Conservation (phyloP, 1,140 invertebrate genomes). For the Cyclargus thomasi region DNA sequence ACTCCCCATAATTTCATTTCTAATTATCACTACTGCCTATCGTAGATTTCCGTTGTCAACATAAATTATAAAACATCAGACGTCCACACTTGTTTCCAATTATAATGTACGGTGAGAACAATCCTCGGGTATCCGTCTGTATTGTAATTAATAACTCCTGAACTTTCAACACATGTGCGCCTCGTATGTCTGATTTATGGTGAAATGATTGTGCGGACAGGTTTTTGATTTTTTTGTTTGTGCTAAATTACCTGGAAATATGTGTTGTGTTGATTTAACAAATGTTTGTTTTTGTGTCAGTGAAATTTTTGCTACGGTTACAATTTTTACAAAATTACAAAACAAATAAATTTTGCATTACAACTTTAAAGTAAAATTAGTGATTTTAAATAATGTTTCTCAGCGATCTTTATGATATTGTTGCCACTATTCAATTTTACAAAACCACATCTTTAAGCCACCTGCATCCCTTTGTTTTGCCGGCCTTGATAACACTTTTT, state of each 20-base stretch:
- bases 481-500: neutral
- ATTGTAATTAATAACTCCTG: slow-evolving; percentile 57
- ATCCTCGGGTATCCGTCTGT: slow-evolving; percentile 49
- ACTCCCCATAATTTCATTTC: neutral
- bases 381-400: no score
- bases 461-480: neutral
- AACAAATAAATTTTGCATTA: no score
- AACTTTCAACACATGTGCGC: slow-evolving; percentile 54
- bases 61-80: slow-evolving; percentile 17
- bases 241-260: neutral
- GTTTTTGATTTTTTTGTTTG: slow-evolving; percentile 31
- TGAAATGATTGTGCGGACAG: slow-evolving; percentile 8
- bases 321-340: no score
- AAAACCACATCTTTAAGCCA: neutral
- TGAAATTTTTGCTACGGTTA: no score
- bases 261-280: neutral
- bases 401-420: no score
- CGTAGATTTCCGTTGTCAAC: slow-evolving; percentile 15
- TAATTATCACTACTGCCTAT: neutral
- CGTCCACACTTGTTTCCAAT: slow-evolving; percentile 64
- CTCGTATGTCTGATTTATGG: slow-evolving; percentile 51
- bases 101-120: slow-evolving; percentile 53
- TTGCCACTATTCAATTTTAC: no score
- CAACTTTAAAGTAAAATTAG: no score
- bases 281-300: neutral